Percentiles rank a stretch among this genome's conserved stretches.
These are phyloP conservation scores for Agonopterix alstromeriana DNA, from an alignment of 2,888 invertebrate species.

Conservation along the genomic window DNA sequence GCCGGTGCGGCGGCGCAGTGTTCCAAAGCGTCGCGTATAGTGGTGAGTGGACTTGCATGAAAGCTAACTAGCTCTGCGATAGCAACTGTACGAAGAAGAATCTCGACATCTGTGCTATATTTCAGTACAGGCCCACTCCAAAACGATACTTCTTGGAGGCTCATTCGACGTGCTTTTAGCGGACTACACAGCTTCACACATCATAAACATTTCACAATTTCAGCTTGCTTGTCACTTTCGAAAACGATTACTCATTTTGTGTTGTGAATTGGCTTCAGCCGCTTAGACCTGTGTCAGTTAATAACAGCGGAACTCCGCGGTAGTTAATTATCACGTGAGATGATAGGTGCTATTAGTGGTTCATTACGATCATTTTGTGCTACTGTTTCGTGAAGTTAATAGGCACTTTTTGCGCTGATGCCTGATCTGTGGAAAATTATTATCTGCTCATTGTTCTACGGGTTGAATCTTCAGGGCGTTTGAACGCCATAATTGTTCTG, in stretches of 20 bases:
- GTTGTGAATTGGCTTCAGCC: constrained; percentile 33
- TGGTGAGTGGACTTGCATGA: constrained; percentile 86
- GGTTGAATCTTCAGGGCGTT: too few species aligned
- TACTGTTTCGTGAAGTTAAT: constrained; percentile 22
- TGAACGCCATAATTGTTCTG: too few species aligned
- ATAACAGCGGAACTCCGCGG: constrained; percentile 38
- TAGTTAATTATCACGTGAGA: constrained; percentile 50
- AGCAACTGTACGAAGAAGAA: neutral
- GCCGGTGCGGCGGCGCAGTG: constrained; percentile 82
- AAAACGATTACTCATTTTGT: constrained; percentile 8
- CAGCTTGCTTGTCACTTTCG: constrained; percentile 18
- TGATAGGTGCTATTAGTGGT: constrained; percentile 57
- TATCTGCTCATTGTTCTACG: too few species aligned
- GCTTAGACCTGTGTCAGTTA: constrained; percentile 33
- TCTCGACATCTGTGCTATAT: constrained; percentile 8
- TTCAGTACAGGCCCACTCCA: constrained; percentile 44
- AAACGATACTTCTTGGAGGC: constrained; percentile 44
- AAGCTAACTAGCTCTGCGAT: constrained; percentile 32
- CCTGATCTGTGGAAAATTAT: too few species aligned
- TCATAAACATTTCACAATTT: constrained; percentile 8
- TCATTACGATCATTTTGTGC: constrained; percentile 44
- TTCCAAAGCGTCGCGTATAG: constrained; percentile 97
- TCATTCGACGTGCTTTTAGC: constrained; percentile 41
- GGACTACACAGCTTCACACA: constrained; percentile 33
- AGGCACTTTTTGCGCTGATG: neutral